Evolutionary conservation across 2,113 vertebrate species (phyloP), one percentile per base, ranked within the genome.

Genomic region (Brachyhypopomus occidentalis): DNA sequence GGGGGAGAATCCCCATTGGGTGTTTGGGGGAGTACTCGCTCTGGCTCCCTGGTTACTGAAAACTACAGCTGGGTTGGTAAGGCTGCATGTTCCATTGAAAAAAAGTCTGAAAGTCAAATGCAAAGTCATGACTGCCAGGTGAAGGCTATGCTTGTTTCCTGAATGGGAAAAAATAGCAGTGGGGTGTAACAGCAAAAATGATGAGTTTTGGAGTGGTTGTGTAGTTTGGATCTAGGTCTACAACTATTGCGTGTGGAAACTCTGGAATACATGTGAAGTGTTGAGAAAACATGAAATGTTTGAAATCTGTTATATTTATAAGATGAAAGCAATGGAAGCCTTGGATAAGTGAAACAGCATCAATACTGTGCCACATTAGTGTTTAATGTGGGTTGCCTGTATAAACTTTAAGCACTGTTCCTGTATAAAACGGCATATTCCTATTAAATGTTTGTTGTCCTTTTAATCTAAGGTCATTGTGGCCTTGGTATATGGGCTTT

Each of bases 51-150:
- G 71, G 55, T 69, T 78, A 77, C 87, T 86, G 30, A 86, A 81
- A 83, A 77, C 48, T 84, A 73, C 75, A 87, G 71, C 67, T 34
- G 87, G 36, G 45, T 38, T 77, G 79, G 30, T 72, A 83, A 78
- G 83, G 62, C 72, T 71, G 71, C 23, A 67, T 70, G 77, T 87
- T 85, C 77, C 22, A 78, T 75, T 48, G 75, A 45, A 45, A 25
- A 25, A 55, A 83, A 74, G 55, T 77, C n/a, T 12, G 9, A 41
- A 41, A 1, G 12, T 52, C 12, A 23, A 58, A 59, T 66, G 75
- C 74, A 41, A 79, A 74, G 69, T 58, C 58, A 74, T 30, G 20
- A 58, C 74, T 59, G 19, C 75, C 60, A 72, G 62, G 36, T 16
- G 59, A 83, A 66, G 20, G 64, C 12, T 25, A 67, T 52, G n/a